Base-by-base conservation (phyloP, 1,140 invertebrate genomes). In the Galleria mellonella region DNA sequence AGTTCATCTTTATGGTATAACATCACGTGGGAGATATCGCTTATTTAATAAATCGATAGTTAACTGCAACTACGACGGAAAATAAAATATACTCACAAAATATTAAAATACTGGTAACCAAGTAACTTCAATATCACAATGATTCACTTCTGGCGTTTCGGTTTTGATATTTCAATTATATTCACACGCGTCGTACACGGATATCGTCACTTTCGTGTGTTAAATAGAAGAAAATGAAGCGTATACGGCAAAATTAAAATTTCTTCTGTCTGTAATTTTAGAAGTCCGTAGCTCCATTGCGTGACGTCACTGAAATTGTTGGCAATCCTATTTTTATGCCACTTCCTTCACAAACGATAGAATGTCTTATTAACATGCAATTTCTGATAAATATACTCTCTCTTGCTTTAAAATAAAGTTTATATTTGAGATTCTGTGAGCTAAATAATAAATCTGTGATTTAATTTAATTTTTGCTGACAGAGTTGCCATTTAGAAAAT, bases 271-370 rank as follows among this genome's bases (percentile, higher is more conserved):
- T 79, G 81, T 84, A 84, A 84, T 77, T 81, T 84, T 83, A 84
- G 74, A 81, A 69, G 66, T 72, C 67, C 66, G 73, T 70, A 52
- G 64, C 62, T 71, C 62, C 62, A 62, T 60, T 72, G 53, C 48
- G 64, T 84, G 77, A 84, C 81, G 77, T 83, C 77, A 84, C 68
- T 66, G 53, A 62, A 70, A 72, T 79, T 74, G 79, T 82, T 77
- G 81, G 81, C 81, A 84, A 83, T 84, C 77, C 78, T 84, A 82
- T 82, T 81, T 83, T 75, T 79, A 65, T 77, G 66, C 59, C 49
- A 78, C 64, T 82, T 84, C 77, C 77, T 71, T 64, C 62, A 64
- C 52, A 61, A 70, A 71, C 53, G 47, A 62, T 55, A 57, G 55
- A 68, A 62, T 55, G 59, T 62, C 63, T 57, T 60, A 59, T 43